Evolutionary conservation across 2,797 vertebrate species (phyloP).

Genomic region (Sebastes flavidus): DNA sequence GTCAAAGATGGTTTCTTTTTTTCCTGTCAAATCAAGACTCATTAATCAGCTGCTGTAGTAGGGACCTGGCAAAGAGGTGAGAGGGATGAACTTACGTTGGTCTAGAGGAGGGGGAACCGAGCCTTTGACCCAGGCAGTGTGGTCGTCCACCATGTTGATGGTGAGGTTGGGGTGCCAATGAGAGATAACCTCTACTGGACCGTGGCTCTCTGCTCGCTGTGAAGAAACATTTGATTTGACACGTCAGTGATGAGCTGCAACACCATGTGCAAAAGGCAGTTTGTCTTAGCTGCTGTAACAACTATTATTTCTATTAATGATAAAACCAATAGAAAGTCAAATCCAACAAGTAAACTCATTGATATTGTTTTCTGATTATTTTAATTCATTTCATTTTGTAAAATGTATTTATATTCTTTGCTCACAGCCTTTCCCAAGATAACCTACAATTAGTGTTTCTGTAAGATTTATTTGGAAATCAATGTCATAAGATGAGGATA

Average conservation of each 20-base stretch:
- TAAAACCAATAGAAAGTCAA: background rate
- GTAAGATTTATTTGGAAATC: background rate
- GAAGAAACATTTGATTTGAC: slow-evolving; percentile 21
- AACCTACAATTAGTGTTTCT: background rate
- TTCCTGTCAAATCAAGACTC: background rate
- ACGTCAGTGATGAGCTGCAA: background rate
- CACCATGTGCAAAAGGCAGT: background rate
- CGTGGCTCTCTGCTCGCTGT: slow-evolving; percentile 93
- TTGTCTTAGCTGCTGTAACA: background rate
- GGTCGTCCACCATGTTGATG: slow-evolving; percentile 97
- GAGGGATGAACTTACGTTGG: slow-evolving; percentile 85
- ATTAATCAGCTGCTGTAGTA: background rate
- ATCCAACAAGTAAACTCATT: background rate
- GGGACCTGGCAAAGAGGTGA: background rate
- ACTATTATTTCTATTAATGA: background rate
- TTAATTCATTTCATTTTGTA: background rate
- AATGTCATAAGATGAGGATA: background rate
- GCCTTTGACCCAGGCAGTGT: slow-evolving; percentile 97
- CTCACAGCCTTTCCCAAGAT: background rate
- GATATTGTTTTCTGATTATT: background rate
- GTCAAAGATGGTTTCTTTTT: background rate
- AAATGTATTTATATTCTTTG: background rate
- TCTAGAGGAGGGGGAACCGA: slow-evolving; percentile 94
- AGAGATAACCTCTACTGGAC: slow-evolving; percentile 95
- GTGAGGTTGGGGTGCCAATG: slow-evolving; percentile 99